Evolutionary conservation across 2,888 invertebrate species (phyloP), one percentile per base, ranked within the genome.

Genomic region (Drosophila atripex): DNA sequence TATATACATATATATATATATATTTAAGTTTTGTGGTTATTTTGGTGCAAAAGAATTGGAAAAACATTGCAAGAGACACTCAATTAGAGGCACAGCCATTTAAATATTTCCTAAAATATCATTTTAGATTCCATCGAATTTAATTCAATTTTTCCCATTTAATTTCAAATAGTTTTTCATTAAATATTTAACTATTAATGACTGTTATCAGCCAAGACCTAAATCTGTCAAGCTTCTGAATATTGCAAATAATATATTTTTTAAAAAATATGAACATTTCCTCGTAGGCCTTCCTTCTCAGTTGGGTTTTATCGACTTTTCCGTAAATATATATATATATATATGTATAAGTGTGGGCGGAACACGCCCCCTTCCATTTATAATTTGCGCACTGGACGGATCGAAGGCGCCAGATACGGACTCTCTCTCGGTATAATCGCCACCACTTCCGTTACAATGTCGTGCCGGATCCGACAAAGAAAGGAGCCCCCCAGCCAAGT

Each of bases 351-450:
- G 43, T 50, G 25, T 18, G 52, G 14, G 43, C 59, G 54, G 71
- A 55, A 43, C 21, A 43, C 21, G 43, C 43, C 18, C 11, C 70
- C 61, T 53, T 58, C 61, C 78, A 69, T 68, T 54, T 73, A 66
- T 45, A 66, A 73, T 85, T 78, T 85, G 80, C 80, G 86, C 82
- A 80, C 75, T 80, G 78, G 80, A n/a, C 71, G 70, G 25, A 57
- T 50, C 16, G 46, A 9, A 30, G 60, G 59, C 60, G 59, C 59
- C 59, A 59, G 47, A 60, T 68, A 32, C 50, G 45, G 43, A 28
- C 49, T 35, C 56, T 28, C 51, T 35, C 56, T 52, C 52, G 9
- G 28, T 28, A 28, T 28, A 58, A 65, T 76, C 46, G 49, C 57
- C 53, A 53, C 41, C 63, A 76, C 71, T 84, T 82, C 84, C 86